Evolutionary conservation across 1,140 invertebrate species (phyloP), one percentile per base, ranked within the genome.

Genomic region (Marisa cornuarietis): DNA sequence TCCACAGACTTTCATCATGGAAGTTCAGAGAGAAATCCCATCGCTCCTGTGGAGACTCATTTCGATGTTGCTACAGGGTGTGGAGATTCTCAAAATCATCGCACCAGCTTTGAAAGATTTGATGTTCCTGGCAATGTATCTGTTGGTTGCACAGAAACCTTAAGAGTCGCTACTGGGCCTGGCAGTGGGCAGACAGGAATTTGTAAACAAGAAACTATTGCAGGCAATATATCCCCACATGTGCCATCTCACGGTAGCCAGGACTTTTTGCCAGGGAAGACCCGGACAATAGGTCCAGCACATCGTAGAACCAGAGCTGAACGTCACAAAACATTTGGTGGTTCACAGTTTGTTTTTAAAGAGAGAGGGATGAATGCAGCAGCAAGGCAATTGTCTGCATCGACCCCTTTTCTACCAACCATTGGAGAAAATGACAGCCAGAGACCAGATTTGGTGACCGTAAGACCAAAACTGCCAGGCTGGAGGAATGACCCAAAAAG

Each of bases 1-100:
- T 80, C 86, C 24, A 87, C 86, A 54, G 87, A 88, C 51, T 87
- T 82, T 82, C 83, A 84, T 2, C 85, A 86, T 77, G 79, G 82
- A n/a, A 65, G 69, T 49, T 79, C 80, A 63, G 79, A 83, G 20
- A 69, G 78, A 16, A 31, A 66, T 6, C n/a, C 6, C 16, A 78
- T 58, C 26, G 82, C 83, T 58, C 84, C 85, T 18, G 71, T 88
- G 31, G 87, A 86, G 76, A 88, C 87, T 61, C 87, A 88, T 76
- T 88, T 88, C 83, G 84, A 85, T 80, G 58, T 81, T 42, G 74
- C 73, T 24, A 54, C 80, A 63, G 73, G 79, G 10, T 8, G 18
- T 14, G 18, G 26, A 61, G 13, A 18, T 22, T 49, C 31, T 10
- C 61, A 78, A 24, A 11, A 31, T 22, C 68, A 65, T 52, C 49